phyloP scores from a whole-genome alignment of 1,140 invertebrate species.

The Cydia pomonella region DNA sequence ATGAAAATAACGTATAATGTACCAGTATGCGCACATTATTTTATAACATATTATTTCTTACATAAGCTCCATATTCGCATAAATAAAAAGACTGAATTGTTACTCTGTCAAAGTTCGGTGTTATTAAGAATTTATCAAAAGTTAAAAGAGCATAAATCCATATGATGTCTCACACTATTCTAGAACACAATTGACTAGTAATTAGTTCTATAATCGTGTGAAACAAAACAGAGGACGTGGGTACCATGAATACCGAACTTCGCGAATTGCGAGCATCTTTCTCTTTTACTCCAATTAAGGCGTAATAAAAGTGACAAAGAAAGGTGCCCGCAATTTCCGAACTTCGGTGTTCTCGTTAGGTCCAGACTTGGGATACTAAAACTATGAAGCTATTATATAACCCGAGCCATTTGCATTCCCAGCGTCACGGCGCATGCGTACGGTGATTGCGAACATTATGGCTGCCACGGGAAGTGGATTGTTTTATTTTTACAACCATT shows the following conservation, averaged over 20 bases:
- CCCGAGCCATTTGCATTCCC: slow-evolving; percentile 36
- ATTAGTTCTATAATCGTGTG: neutral
- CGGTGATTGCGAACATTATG: slow-evolving; percentile 60
- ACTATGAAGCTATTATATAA: slow-evolving; percentile 6
- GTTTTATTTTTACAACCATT: neutral
- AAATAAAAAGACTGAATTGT: too few relatives aligned
- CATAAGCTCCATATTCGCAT: too few relatives aligned
- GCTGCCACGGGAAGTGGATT: slow-evolving; percentile 33
- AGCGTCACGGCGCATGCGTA: slow-evolving; percentile 50
- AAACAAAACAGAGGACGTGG: neutral
- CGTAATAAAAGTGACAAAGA: too few relatives aligned
- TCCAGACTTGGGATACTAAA: neutral
- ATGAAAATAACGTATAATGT: too few relatives aligned
- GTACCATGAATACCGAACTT: too few relatives aligned
- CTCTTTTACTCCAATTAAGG: too few relatives aligned
- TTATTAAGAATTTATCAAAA: neutral
- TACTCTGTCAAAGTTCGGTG: too few relatives aligned
- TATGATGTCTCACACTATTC: neutral
- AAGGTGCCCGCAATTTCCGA: too few relatives aligned
- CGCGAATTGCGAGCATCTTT: too few relatives aligned
- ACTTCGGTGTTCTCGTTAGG: too few relatives aligned
- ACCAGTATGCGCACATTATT: too few relatives aligned
- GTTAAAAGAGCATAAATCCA: neutral
- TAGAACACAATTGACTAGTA: neutral
- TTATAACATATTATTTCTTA: too few relatives aligned